phyloP scores from a whole-genome alignment of 2,888 invertebrate species.

The Uropetala carovei region DNA sequence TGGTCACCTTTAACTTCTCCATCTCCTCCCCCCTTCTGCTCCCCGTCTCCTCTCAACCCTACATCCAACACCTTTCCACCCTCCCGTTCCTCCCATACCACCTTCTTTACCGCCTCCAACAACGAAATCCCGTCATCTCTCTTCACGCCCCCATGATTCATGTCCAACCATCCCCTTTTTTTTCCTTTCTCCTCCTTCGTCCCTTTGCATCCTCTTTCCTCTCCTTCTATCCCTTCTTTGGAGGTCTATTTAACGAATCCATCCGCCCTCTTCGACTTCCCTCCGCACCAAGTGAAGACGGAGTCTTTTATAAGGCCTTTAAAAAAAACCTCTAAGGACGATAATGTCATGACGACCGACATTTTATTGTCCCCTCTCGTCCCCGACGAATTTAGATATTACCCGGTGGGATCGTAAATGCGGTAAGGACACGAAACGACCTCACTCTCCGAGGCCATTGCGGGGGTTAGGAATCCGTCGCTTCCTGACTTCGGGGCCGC shows the following conservation, averaged over 20 bases:
- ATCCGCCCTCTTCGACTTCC: too few species aligned
- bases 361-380: neutral
- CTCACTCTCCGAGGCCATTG: neutral
- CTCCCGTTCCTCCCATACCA: too few species aligned
- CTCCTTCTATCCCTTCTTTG: too few species aligned
- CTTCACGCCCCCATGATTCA: too few species aligned
- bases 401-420: neutral
- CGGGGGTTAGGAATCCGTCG: neutral
- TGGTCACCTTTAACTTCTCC: slow-evolving; percentile 18
- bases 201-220: neutral
- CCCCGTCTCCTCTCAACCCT: neutral
- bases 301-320: neutral
- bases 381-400: neutral
- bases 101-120: too few species aligned
- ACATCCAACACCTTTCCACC: too few species aligned
- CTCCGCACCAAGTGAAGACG: too few species aligned
- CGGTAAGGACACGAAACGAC: neutral
- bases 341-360: neutral
- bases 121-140: too few species aligned
- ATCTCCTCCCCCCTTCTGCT: neutral
- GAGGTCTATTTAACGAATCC: too few species aligned
- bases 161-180: too few species aligned
- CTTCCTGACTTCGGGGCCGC: slow-evolving; percentile 47
- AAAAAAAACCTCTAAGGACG: neutral
- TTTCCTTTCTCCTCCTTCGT: neutral